Evolutionary conservation across 2,113 vertebrate species (phyloP), one percentile per base, ranked within the genome.

Genomic region (Sinocyclocheilus anophthalmus): DNA sequence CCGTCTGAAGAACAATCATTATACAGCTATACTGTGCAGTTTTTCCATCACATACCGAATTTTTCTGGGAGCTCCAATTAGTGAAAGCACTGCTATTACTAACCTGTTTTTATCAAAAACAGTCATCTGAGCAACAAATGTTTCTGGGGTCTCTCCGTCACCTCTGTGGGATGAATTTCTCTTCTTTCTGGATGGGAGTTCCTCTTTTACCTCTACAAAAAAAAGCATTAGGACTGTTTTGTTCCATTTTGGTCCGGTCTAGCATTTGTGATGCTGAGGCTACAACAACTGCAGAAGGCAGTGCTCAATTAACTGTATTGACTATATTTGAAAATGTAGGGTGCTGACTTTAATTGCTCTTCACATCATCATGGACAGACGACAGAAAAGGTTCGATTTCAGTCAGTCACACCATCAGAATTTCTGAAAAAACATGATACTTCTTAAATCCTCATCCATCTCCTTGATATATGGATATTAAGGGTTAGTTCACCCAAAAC

Each of bases 61-160:
- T 33, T 69, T 59, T 69, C 14, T 18, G 14, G 2, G 13, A 33
- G 1, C 13, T 26, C 26, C 26, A 26, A 26, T 1, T 26, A 26
- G 1, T 50, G 0, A 48, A 48, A 76, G 13, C 12, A 76, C 10
- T 48, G 42, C 20, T 48, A 48, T 13, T 24, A 11, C 89, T 84
- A 93, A 99, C 98, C 98, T 97, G 91, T 99, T 99, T 94, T 99
- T 99, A 94, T 99, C 98, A 93, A 99, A 99, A 81, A 99, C 97
- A 5, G 98, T 99, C 98, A 99, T 99, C 93, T 99, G 98, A 91
- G 97, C 97, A 90, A 99, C 96, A 92, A 96, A 99, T 0, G 96
- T 95, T 92, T 95, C 94, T 14, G 87, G 97, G 92, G 95, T 95
- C 79, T 98, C 97, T 2, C 96, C 97, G 82, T 98, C 97, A 76